Percentiles rank a stretch among this genome's conserved stretches.
Evolutionary conservation across 2,888 invertebrate genomes (phyloP).

Genomic region (Tenthredo livida): DNA sequence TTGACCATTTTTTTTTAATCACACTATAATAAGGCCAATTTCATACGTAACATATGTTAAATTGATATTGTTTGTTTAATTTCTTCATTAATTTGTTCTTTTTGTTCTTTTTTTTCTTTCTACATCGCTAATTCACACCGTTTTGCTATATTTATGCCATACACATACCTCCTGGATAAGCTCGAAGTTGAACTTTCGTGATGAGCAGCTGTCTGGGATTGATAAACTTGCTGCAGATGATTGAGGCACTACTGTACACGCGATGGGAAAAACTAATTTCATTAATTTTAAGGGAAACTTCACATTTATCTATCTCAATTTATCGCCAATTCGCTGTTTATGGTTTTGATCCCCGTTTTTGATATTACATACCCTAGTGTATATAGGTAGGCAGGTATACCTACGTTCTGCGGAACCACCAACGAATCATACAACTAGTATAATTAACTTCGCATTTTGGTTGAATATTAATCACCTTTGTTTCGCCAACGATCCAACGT

Average conservation of each 20-base stretch:
- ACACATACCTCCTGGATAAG: too few species aligned
- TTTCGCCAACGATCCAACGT: not conserved
- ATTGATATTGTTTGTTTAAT: too few species aligned
- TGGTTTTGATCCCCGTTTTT: not conserved
- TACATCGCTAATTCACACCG: not conserved
- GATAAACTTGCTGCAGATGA: not conserved
- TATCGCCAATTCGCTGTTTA: not conserved
- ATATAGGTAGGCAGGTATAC: too few species aligned
- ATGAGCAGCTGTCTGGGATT: constrained; percentile 23
- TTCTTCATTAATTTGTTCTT: too few species aligned
- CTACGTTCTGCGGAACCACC: not conserved
- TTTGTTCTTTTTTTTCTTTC: not conserved
- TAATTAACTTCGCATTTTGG: constrained; percentile 20
- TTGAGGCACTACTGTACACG: not conserved
- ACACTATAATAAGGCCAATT: not conserved
- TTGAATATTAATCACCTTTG: constrained; percentile 17
- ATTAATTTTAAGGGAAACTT: constrained; percentile 5
- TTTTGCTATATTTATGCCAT: not conserved
- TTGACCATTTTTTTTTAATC: not conserved
- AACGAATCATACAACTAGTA: not conserved
- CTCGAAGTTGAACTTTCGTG: not conserved
- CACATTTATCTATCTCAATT: not conserved
- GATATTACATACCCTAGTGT: not conserved
- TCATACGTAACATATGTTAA: too few species aligned
- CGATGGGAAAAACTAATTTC: constrained; percentile 22